Evolutionary conservation across 2,888 invertebrate genomes (phyloP), one percentile per base, ranked within the genome.

Genomic region (Matsumyia berberina): DNA sequence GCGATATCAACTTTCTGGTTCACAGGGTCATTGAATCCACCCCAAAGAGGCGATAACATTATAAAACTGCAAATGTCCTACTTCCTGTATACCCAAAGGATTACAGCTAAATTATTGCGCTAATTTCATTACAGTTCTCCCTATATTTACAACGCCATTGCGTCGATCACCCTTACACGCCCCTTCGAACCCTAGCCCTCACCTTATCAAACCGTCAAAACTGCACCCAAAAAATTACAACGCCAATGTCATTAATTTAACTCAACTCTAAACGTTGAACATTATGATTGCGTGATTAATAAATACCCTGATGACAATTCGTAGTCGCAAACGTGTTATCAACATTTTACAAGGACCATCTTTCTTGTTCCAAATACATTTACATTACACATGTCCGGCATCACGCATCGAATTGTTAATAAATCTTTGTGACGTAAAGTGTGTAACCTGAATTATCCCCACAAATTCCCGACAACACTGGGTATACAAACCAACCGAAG

Each of bases 211-310:
- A 5, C 1, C 0, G 6, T 33, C 17, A 15, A 46, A 33, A 9
- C 42, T 60, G 42, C 15, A 39, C 57, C 51, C 29, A 19, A 11
- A 9, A 15, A 53, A n/a, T 39, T n/a, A 11, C 15, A 11, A 5
- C 3, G 12, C 11, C 31, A 7, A 64, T 19, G 3, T 44, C 62
- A 46, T 79, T 79, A 58, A 77, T 77, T 51, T 60, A 60, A 44
- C 44, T 77, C 60, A 69, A 69, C 76, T n/a, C 76, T 29, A 60
- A 69, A 60, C 51, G 67, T 17, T 79, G 19, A 44, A 33, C 11
- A 60, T 62, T 37, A 70, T 64, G 24, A 4, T 57, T 57, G 51
- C 33, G 49, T 58, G 64, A 44, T 66, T 58, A 58, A 72, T 79
- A 72, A 67, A 51, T 42, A 12, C 24, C 57, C 57, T 9, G 19